phyloP scores from a whole-genome alignment of 2,113 vertebrate species.

The Plecotus auritus region DNA sequence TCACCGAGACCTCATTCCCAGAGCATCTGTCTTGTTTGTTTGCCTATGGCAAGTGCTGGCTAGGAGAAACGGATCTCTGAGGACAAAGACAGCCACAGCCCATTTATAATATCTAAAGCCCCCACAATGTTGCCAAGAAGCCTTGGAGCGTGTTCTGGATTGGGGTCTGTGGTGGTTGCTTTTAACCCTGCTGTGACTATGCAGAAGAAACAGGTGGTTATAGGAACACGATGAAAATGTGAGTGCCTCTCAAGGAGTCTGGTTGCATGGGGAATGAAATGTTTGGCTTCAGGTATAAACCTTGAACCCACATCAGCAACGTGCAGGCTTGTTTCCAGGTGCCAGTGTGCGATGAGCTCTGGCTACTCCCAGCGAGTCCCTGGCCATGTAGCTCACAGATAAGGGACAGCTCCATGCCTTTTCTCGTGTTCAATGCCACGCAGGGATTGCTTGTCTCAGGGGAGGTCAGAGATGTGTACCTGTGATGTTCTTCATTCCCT shows the following conservation, averaged over 20 bases:
- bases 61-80: constrained; percentile 2
- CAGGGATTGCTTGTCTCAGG: neutral
- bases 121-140: constrained; percentile 31
- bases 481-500: neutral
- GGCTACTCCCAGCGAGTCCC: constrained; percentile 11
- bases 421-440: neutral
- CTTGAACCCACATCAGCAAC: constrained; percentile 53
- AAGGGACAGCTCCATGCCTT: neutral
- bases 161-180: neutral
- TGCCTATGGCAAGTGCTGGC: neutral
- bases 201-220: neutral
- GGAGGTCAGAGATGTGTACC: neutral
- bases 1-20: neutral
- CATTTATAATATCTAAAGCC: constrained; percentile 55
- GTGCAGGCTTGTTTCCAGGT: constrained; percentile 41
- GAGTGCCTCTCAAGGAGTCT: constrained; percentile 61
- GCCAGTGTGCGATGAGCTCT: constrained; percentile 25
- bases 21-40: constrained; percentile 20
- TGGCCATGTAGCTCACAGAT: neutral
- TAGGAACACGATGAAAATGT: constrained; percentile 42
- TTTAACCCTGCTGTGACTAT: neutral
- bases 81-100: constrained; percentile 5
- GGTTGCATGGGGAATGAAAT: constrained; percentile 70
- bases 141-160: neutral
- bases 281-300: constrained; percentile 61